Evolutionary conservation across 2,797 vertebrate genomes (phyloP).

Genomic region (Tarsius wallacei): DNA sequence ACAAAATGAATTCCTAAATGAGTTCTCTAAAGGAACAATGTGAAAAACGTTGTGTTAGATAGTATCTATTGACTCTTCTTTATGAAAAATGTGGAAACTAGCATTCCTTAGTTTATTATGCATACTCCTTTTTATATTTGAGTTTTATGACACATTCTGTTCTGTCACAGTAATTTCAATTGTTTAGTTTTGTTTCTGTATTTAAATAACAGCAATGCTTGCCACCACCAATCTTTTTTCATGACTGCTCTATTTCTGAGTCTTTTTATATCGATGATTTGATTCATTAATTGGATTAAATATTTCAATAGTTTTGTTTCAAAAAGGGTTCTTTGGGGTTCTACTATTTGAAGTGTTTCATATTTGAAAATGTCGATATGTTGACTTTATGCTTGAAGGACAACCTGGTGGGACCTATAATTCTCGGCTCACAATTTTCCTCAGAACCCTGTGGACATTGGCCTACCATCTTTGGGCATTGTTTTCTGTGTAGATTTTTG

Average conservation of each 20-base stretch:
- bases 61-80: slow-evolving; percentile 65
- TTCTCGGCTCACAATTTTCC: slow-evolving; percentile 30
- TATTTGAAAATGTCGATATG: background rate
- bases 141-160: slow-evolving; percentile 69
- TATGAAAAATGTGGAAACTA: slow-evolving; percentile 47
- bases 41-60: slow-evolving; percentile 33
- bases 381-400: slow-evolving; percentile 31
- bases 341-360: background rate
- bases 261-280: background rate
- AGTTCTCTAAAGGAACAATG: slow-evolving; percentile 50
- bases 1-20: slow-evolving; percentile 9
- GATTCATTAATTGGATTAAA: slow-evolving; percentile 48
- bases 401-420: background rate
- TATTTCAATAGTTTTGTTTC: background rate
- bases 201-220: slow-evolving; percentile 60
- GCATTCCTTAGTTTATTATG: slow-evolving; percentile 73
- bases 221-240: background rate
- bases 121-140: slow-evolving; percentile 71
- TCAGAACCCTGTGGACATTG: background rate
- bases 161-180: slow-evolving; percentile 65
- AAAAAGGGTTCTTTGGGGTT: background rate
- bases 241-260: background rate
- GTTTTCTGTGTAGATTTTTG: slow-evolving; percentile 21
- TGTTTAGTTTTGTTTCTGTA: slow-evolving; percentile 58
- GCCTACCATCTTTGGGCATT: background rate